A percentile compares a stretch with the other conserved stretches of the same genome.
Conservation (phyloP, 2,888 invertebrate species). For the Marasmarcha lunaedactyla region DNA sequence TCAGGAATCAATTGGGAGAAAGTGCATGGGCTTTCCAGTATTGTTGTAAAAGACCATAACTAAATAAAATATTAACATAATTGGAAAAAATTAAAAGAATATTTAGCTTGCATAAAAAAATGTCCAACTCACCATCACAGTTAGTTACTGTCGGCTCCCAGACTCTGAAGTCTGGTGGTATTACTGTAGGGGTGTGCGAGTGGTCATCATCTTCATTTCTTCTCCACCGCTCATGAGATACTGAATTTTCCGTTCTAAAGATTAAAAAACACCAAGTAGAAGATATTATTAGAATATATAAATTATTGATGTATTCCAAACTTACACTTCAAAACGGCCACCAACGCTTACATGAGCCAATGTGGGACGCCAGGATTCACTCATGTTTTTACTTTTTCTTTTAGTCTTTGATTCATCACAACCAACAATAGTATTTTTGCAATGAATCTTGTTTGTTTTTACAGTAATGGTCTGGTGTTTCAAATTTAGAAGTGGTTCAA, state of each 20-base stretch:
- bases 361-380: slow-evolving; percentile 36
- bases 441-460: slow-evolving; percentile 26
- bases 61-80: no score
- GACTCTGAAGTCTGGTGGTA: slow-evolving; percentile 35
- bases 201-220: neutral
- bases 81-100: neutral
- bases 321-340: slow-evolving; percentile 47
- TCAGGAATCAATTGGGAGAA: no score
- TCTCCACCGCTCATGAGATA: neutral
- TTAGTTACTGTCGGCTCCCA: slow-evolving; percentile 33
- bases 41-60: no score
- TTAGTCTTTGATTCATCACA: slow-evolving; percentile 25
- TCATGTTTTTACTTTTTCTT: slow-evolving; percentile 32
- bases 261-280: no score
- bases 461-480: slow-evolving; percentile 24
- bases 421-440: slow-evolving; percentile 28
- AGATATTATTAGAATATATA: no score
- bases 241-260: no score
- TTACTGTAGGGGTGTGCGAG: slow-evolving; percentile 5
- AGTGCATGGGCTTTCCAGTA: no score
- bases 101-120: neutral
- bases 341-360: slow-evolving; percentile 35
- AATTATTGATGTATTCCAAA: no score
- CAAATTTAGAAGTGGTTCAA: slow-evolving; percentile 18
- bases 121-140: neutral